A percentile compares a stretch with the other conserved stretches of the same genome.
phyloP scores from a whole-genome alignment of 2,797 vertebrate genomes.

The Myotis myotis region DNA sequence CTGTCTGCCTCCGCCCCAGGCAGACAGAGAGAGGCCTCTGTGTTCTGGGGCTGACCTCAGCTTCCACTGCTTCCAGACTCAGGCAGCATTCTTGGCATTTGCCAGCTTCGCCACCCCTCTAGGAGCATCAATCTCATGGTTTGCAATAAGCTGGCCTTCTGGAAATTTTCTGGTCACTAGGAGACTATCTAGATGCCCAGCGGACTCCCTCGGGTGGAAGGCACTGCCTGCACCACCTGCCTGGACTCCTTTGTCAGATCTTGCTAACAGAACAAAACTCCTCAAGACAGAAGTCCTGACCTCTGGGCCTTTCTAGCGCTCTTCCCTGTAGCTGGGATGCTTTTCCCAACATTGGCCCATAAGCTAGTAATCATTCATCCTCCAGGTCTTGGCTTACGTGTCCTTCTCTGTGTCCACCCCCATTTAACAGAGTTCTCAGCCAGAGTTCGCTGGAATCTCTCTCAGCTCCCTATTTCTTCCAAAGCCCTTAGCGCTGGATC shows the following conservation, averaged over 20 bases:
- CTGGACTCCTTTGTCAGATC: not conserved
- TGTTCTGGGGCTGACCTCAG: slow-evolving; percentile 31
- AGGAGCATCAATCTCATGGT: not conserved
- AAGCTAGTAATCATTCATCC: not conserved
- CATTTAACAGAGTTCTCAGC: not conserved
- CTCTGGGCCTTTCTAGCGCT: not conserved
- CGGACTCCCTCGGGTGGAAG: not conserved
- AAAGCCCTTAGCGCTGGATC: not conserved
- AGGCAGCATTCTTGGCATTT: not conserved
- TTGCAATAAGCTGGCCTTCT: not conserved
- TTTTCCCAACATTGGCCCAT: not conserved
- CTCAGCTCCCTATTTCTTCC: not conserved
- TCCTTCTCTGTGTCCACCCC: not conserved
- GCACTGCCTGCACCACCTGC: rapidly evolving
- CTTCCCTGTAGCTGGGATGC: not conserved
- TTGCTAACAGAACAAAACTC: not conserved
- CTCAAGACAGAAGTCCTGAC: not conserved
- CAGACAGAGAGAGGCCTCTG: slow-evolving; percentile 22
- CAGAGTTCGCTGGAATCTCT: not conserved
- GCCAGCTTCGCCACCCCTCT: not conserved
- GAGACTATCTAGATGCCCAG: not conserved
- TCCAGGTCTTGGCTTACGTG: not conserved
- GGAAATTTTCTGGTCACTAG: not conserved
- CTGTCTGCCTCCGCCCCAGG: slow-evolving; percentile 40
- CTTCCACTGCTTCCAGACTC: not conserved